phyloP scores from a whole-genome alignment of 2,888 invertebrate species.

The Diarsia brunnea region DNA sequence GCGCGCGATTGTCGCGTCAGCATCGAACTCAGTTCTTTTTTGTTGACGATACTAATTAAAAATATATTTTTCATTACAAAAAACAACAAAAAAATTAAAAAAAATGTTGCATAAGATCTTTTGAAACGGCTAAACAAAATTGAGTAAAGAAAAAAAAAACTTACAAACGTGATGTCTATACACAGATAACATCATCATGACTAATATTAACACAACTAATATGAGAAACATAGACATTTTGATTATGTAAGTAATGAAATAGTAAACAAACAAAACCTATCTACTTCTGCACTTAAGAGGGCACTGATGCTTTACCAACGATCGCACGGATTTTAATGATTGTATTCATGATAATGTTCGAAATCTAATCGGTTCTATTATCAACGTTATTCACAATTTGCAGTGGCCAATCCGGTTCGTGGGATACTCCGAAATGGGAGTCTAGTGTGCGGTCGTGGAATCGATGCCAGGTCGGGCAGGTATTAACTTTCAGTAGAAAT shows the following conservation, averaged over 20 bases:
- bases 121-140: background rate
- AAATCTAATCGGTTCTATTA: constrained; percentile 44
- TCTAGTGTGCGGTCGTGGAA: background rate
- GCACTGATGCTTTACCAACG: constrained; percentile 8
- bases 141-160: background rate
- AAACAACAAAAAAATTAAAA: background rate
- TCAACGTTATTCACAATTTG: constrained; percentile 23
- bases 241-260: background rate
- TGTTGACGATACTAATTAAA: background rate
- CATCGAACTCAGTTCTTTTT: background rate
- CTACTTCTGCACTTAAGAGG: background rate
- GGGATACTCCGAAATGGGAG: background rate
- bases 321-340: constrained; percentile 14
- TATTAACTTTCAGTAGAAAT: no score
- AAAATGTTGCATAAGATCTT: background rate
- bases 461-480: background rate
- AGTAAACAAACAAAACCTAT: constrained; percentile 4
- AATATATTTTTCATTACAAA: background rate
- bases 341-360: constrained; percentile 25
- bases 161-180: constrained; percentile 48
- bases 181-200: constrained; percentile 33
- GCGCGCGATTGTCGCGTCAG: constrained; percentile 1
- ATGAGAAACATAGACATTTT: constrained; percentile 40
- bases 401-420: constrained; percentile 18
- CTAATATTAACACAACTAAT: constrained; percentile 15